Base-by-base conservation (phyloP, 2,888 invertebrate genomes). In the Aromia moschata region DNA sequence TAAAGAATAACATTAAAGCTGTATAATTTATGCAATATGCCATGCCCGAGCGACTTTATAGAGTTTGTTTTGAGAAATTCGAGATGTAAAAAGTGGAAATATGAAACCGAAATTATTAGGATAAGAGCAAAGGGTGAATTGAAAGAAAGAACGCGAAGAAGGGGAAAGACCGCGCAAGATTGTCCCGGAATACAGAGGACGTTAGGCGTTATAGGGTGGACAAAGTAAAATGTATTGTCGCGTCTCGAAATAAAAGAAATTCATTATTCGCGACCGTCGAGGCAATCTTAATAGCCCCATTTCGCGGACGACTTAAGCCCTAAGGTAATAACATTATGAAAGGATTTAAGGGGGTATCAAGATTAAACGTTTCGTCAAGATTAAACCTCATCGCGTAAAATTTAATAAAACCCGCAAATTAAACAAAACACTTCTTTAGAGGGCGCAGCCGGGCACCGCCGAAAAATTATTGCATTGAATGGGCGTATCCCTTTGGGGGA, bases 181-280 rank as follows among this genome's bases (percentile, higher is more conserved):
- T 55, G 18, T 64, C 66, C 47, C 45, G 56, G 53, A 60, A 60
- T 64, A 62, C 62, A 62, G 60, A 67, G 60, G 65, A 64, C 62
- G 61, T 64, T 64, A 64, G 56, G 43, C 60, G 5, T 10, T 10
- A 43, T 20, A 43, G 43, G 18, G 43, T 43, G 57, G 33, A 57
- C 15, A 14, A 43, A 15, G 43, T 12, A 16, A 43, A 25, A 25
- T 25, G 3, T 7, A 25, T 25, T 25, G 7, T 7, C 7, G 25
- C 7, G 25, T n/a, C n/a, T 5, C 25, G 25, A 25, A 7, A 25
- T 25, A 25, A n/a, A n/a, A n/a, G n/a, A n/a, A n/a, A n/a, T n/a
- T n/a, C n/a, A n/a, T n/a, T n/a, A n/a, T n/a, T n/a, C n/a, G n/a
- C n/a, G n/a, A n/a, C n/a, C n/a, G n/a, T n/a, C n/a, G n/a, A n/a